phyloP scores from a whole-genome alignment of 2,113 vertebrate species.

The Podiceps cristatus region DNA sequence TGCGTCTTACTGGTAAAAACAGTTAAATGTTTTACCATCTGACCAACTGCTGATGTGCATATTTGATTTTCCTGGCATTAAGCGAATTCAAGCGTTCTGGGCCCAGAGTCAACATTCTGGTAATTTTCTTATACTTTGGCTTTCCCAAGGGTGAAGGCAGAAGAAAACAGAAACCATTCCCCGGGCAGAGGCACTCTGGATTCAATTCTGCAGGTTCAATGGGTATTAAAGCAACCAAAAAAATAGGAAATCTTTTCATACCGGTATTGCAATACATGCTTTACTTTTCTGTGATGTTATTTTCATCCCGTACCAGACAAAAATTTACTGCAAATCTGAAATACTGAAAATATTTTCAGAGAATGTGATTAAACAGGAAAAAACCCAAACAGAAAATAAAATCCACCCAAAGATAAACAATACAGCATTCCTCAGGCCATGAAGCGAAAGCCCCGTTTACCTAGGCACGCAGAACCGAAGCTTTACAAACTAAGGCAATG shows the following conservation, averaged over 20 bases:
- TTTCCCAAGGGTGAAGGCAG: background rate
- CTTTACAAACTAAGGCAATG: background rate
- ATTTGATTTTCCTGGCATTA: slow-evolving; percentile 9
- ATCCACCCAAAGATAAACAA: background rate
- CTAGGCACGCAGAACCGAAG: background rate
- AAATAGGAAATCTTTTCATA: background rate
- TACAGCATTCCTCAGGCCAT: background rate
- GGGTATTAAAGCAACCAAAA: background rate
- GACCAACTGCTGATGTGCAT: background rate
- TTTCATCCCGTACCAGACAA: background rate
- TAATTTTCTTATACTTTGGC: background rate
- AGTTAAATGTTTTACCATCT: background rate
- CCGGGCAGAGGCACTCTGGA: background rate
- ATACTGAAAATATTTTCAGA: background rate
- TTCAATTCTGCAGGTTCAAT: background rate
- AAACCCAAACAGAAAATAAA: background rate
- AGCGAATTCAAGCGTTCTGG: background rate
- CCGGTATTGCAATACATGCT: background rate
- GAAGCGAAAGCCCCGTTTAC: background rate
- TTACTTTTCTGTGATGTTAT: background rate
- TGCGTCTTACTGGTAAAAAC: background rate
- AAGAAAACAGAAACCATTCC: background rate
- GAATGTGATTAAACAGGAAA: background rate
- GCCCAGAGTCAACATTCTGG: background rate
- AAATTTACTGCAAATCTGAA: background rate